A percentile compares a stretch with the other conserved stretches of the same genome.
Evolutionary conservation across 2,113 vertebrate species (phyloP).

Genomic region (Crypturellus undulatus): DNA sequence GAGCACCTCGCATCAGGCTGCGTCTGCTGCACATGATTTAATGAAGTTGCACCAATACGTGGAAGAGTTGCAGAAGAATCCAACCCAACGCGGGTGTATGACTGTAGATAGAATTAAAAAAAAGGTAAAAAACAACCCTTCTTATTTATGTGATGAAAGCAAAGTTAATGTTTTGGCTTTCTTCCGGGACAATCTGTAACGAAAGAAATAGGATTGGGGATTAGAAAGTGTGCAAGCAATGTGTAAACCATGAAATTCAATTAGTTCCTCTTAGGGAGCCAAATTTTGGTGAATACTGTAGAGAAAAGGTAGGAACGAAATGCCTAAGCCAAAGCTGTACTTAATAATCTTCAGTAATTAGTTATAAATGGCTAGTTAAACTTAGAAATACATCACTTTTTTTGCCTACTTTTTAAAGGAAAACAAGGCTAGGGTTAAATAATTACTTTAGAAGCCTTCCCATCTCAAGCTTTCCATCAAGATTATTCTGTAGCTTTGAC

Average conservation of each 20-base stretch:
- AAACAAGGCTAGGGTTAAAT: conserved; percentile 37
- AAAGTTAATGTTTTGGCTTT: conserved; percentile 73
- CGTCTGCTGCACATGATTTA: not conserved
- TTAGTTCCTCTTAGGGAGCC: conserved; percentile 77
- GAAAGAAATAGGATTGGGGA: conserved; percentile 64
- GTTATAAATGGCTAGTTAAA: conserved; percentile 70
- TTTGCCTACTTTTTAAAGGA: not conserved
- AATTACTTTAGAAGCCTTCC: not conserved
- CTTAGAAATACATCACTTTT: conserved; percentile 30
- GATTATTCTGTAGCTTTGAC: not conserved
- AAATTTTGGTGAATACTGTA: conserved; percentile 77
- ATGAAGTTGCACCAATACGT: not conserved
- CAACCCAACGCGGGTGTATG: not conserved
- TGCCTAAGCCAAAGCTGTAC: conserved; percentile 67
- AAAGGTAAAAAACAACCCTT: not conserved
- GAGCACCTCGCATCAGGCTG: not conserved
- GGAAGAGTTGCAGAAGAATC: conserved; percentile 38
- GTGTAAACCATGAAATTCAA: conserved; percentile 77
- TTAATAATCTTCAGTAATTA: conserved; percentile 77
- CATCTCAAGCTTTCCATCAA: not conserved
- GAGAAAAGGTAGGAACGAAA: conserved; percentile 76
- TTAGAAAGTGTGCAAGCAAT: conserved; percentile 73
- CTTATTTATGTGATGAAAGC: conserved; percentile 55
- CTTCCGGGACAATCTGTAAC: conserved; percentile 63
- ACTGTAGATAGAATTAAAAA: conserved; percentile 53